Evolutionary conservation across 64 coral and sea anemone genomes (phyloP), one percentile per base, ranked within the genome.

Genomic region (Pocillopora verrucosa): DNA sequence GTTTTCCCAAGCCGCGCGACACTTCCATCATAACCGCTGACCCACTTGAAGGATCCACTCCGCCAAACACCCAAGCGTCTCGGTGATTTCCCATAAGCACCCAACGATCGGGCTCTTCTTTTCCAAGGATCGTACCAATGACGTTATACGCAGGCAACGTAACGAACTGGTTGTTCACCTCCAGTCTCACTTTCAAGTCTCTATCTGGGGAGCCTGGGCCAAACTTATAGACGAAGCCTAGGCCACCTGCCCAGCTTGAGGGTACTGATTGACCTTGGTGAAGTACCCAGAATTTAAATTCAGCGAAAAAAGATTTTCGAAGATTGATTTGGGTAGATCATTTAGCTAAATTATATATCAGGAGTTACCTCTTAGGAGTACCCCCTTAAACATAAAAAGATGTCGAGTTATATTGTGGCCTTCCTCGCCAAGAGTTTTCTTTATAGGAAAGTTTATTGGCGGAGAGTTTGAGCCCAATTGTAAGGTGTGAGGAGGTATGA

Each of bases 41-140:
- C 1, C 92, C 96, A 76, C 96, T 98, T 4, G 90, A 86, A 4
- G 96, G 78, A 56, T 98, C 96, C 61, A 98, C 90, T 24, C 89
- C 96, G 25, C 92, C 96, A 90, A 98, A 98, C 13, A 83, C 96
- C 96, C 96, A 98, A n/a, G 96, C 86, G 76, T 98, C 96, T 65
- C 96, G 86, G 36, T 98, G 96, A 69, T 94, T 98, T 16, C 96
- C 96, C 25, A 98, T 76, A 10, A 98, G 16, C 59, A 98, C 96
- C 87, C 91, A 58, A 58, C 96, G 96, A 34, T 98, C 96, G n/a
- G 92, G 96, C 77, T 98, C 96, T 16, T 92, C 96, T 26, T 37
- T 86, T 2, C 96, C 96, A 22, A 79, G 36, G 64, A 98, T 92
- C 13, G 89, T 92, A 34, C 96, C 96, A 92, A 98, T 94, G 9